Evolutionary conservation across 2,113 vertebrate genomes (phyloP).

Genomic region (Pygoscelis antarcticus): DNA sequence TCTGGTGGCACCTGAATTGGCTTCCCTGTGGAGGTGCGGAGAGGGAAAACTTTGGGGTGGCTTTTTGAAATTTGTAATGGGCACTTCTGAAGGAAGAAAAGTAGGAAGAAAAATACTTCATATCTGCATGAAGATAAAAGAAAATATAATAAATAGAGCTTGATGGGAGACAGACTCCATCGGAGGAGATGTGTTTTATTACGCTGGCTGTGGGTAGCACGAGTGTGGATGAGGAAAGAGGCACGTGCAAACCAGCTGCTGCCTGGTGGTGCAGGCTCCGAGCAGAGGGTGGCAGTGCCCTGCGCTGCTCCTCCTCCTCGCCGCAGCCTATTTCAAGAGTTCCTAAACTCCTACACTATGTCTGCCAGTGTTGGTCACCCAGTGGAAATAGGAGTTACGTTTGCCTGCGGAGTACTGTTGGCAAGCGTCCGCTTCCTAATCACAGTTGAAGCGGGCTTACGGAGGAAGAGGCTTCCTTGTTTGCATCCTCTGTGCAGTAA

Average conservation of each 20-base stretch:
- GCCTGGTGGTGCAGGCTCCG: neutral
- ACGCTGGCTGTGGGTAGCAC: too few relatives aligned
- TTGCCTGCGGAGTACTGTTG: neutral
- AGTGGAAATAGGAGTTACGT: rapidly evolving
- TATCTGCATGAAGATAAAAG: neutral
- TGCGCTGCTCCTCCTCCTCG: rapidly evolving
- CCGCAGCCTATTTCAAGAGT: neutral
- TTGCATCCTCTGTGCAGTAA: neutral
- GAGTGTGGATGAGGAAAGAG: neutral
- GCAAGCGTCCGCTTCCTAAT: rapidly evolving
- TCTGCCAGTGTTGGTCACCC: neutral
- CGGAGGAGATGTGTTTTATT: neutral
- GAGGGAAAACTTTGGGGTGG: neutral
- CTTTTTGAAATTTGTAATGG: neutral
- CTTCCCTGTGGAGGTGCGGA: neutral
- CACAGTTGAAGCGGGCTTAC: neutral
- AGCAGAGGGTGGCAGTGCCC: neutral
- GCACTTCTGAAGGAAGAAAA: neutral
- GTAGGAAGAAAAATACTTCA: neutral
- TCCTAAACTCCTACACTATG: neutral
- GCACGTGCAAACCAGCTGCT: neutral
- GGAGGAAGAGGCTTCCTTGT: neutral
- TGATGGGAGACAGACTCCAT: neutral
- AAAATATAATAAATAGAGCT: neutral
- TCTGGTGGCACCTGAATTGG: too few relatives aligned